Evolutionary conservation across 2,113 vertebrate genomes (phyloP).

Genomic region (Sclerurus mexicanus): DNA sequence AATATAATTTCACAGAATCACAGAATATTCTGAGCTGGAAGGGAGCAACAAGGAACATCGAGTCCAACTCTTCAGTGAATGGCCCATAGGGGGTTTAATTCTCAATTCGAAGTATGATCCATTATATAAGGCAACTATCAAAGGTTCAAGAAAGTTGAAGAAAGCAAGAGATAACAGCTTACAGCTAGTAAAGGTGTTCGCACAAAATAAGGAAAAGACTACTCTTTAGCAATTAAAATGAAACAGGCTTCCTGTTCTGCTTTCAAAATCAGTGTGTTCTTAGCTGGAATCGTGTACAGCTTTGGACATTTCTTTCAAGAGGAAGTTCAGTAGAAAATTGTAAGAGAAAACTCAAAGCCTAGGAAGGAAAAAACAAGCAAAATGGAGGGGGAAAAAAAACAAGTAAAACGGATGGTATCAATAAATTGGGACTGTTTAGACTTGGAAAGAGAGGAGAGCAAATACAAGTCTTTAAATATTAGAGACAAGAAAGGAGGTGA

Average conservation of each 20-base stretch:
- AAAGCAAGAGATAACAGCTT: not conserved
- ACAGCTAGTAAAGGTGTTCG: not conserved
- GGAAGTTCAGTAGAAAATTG: fast-evolving
- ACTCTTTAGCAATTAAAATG: not conserved
- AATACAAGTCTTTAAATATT: not conserved
- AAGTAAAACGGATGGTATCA: not conserved
- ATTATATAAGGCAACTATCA: not conserved
- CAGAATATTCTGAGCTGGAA: not conserved
- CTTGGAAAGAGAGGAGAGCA: not conserved
- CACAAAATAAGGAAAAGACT: not conserved
- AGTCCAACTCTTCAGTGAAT: not conserved
- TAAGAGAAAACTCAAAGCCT: not conserved
- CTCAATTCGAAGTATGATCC: not conserved
- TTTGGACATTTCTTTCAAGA: not conserved
- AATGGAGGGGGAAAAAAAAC: not conserved
- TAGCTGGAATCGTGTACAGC: not conserved
- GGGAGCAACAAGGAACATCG: not conserved
- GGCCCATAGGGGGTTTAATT: not conserved
- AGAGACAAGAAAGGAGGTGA: not conserved
- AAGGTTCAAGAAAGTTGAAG: not conserved
- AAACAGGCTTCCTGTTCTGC: not conserved
- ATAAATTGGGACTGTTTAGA: not conserved
- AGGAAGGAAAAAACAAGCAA: not conserved
- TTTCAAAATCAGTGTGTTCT: not conserved
- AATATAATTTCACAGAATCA: not conserved